Evolutionary conservation across 2,113 vertebrate species (phyloP).

Genomic region (Stigmatopora argus): DNA sequence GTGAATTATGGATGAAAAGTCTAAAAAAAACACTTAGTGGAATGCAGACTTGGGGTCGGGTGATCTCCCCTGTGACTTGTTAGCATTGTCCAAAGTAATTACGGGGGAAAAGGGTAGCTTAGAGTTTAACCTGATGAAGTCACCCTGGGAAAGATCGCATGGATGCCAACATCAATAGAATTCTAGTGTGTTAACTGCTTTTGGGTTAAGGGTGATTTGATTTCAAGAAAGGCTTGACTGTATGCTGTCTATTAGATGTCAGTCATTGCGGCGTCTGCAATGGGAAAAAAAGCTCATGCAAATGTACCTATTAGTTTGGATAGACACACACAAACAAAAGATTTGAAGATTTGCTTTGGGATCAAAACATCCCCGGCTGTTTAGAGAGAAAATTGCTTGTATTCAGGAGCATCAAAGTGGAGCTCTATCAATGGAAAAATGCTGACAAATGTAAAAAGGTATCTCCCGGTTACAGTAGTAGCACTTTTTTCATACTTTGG

Average conservation of each 20-base stretch:
- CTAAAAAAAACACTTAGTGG: conserved; percentile 13
- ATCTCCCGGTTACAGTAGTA: conserved; percentile 40
- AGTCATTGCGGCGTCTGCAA: neutral
- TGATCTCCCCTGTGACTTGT: conserved; percentile 18
- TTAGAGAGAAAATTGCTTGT: conserved; percentile 9
- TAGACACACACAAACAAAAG: conserved; percentile 18
- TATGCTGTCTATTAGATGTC: neutral
- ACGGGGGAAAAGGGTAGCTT: conserved; percentile 15
- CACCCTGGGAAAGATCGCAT: conserved; percentile 13
- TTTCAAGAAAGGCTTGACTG: conserved; percentile 1
- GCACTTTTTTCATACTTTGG: conserved; percentile 11
- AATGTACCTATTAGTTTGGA: conserved; percentile 7
- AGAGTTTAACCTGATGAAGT: conserved; percentile 27
- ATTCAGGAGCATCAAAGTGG: conserved; percentile 29
- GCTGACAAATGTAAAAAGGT: conserved; percentile 50
- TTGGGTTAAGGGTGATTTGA: neutral
- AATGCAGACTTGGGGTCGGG: conserved; percentile 7
- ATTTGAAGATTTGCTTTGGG: conserved; percentile 9
- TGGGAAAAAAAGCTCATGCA: neutral
- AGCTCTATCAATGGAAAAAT: conserved; percentile 48
- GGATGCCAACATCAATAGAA: conserved; percentile 8
- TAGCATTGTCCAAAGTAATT: conserved; percentile 24
- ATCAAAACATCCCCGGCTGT: conserved; percentile 11
- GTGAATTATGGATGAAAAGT: conserved; percentile 4
- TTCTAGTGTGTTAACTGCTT: conserved; percentile 2